phyloP scores from a whole-genome alignment of 2,888 invertebrate genomes.

The Erebia ligea region DNA sequence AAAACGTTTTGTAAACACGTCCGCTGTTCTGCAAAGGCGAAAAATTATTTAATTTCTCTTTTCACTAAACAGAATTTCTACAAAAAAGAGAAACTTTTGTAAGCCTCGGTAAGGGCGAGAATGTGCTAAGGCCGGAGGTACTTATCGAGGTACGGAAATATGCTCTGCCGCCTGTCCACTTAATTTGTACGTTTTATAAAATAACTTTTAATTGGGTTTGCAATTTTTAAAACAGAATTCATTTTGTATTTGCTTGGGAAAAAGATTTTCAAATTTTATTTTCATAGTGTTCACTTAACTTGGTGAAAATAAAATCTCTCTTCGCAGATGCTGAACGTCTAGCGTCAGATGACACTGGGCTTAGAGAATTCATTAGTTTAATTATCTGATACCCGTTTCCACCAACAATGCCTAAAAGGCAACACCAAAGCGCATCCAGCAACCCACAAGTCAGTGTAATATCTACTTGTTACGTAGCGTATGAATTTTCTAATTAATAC shows the following conservation, averaged over 20 bases:
- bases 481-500: too few species aligned
- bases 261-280: not conserved
- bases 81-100: constrained; percentile 11
- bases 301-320: not conserved
- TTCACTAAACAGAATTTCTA: constrained; percentile 11
- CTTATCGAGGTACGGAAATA: constrained; percentile 36
- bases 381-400: too few species aligned
- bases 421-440: too few species aligned
- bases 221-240: constrained; percentile 2
- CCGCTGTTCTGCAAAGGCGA: not conserved
- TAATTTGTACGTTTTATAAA: constrained; percentile 29
- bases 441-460: too few species aligned
- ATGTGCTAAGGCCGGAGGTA: constrained; percentile 32
- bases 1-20: too few species aligned
- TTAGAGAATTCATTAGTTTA: too few species aligned
- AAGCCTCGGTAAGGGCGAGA: constrained; percentile 25
- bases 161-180: constrained; percentile 35
- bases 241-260: not conserved
- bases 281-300: not conserved
- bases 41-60: constrained; percentile 6
- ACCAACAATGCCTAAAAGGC: too few species aligned
- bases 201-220: constrained; percentile 23
- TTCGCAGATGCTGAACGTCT: too few species aligned
- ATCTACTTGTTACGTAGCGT: too few species aligned
- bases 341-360: too few species aligned